A percentile compares a stretch with the other conserved stretches of the same genome.
Conservation (phyloP, 2,113 vertebrate species). For the Euleptes europaea region DNA sequence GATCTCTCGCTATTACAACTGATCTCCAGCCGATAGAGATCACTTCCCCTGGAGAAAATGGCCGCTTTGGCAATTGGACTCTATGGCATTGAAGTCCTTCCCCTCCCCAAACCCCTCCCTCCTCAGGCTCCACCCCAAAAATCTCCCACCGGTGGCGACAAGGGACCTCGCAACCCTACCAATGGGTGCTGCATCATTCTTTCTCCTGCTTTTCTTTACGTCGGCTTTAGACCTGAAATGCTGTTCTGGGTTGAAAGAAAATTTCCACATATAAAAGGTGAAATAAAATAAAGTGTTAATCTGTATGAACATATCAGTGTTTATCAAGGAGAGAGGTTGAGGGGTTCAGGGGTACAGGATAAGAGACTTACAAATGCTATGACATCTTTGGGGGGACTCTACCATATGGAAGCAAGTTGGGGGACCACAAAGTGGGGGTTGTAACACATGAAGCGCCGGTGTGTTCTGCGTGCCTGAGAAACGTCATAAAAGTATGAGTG, state of each 20-base stretch:
- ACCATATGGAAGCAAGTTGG: not conserved
- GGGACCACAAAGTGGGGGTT: no score
- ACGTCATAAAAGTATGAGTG: conserved; percentile 1
- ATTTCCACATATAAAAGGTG: not conserved
- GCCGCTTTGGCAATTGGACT: no score
- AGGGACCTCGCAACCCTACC: no score
- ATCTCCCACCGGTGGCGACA: no score
- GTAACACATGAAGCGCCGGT: not conserved
- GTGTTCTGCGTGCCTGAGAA: not conserved
- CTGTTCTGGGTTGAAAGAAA: not conserved
- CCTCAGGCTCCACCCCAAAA: no score
- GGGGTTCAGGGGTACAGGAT: not conserved
- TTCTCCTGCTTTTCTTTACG: not conserved
- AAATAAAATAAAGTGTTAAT: not conserved
- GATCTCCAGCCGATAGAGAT: no score
- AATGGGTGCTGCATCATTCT: not conserved
- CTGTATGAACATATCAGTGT: not conserved
- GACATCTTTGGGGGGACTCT: not conserved
- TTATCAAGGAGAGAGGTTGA: no score
- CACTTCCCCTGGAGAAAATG: no score
- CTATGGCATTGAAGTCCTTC: no score
- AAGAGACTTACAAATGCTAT: not conserved
- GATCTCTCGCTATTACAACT: no score
- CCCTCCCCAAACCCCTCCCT: no score
- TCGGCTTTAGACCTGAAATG: not conserved